A percentile compares a stretch with the other conserved stretches of the same genome.
Evolutionary conservation across 1,140 invertebrate genomes (phyloP).

Genomic region (Ptiloglossa arizonensis): DNA sequence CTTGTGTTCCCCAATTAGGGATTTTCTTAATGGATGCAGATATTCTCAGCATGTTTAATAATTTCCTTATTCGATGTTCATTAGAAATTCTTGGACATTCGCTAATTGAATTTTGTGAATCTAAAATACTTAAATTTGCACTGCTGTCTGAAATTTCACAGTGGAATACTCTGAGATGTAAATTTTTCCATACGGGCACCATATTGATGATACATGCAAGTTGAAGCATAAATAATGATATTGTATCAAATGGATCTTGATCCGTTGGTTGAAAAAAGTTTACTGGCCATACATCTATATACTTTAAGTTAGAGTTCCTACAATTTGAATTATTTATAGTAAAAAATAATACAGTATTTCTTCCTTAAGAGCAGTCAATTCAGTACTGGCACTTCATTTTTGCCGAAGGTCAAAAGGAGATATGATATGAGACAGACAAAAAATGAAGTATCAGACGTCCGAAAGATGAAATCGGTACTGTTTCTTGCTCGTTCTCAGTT

Average conservation of each 20-base stretch:
- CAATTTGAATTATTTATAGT: constrained; percentile 49
- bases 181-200: constrained; percentile 91
- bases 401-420: too few species aligned
- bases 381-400: too few species aligned
- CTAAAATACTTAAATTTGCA: constrained; percentile 69
- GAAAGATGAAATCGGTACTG: too few species aligned
- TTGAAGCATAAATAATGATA: constrained; percentile 97
- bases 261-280: constrained; percentile 91
- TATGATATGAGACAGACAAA: too few species aligned
- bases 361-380: too few species aligned
- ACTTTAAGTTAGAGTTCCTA: constrained; percentile 85
- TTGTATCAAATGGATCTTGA: constrained; percentile 91
- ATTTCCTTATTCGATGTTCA: constrained; percentile 82
- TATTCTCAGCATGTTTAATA: constrained; percentile 85
- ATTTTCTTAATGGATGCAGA: constrained; percentile 85
- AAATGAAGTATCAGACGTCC: too few species aligned
- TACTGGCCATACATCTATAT: constrained; percentile 98
- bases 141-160: constrained; percentile 84
- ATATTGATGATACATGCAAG: constrained; percentile 98
- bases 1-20: constrained; percentile 72
- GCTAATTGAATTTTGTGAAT: constrained; percentile 70
- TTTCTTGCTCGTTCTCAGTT: too few species aligned
- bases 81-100: constrained; percentile 76
- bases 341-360: constrained; percentile 4
- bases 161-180: constrained; percentile 92